Evolutionary conservation across 2,113 vertebrate genomes (phyloP), one percentile per base, ranked within the genome.

Genomic region (Herpetotheres cachinnans): DNA sequence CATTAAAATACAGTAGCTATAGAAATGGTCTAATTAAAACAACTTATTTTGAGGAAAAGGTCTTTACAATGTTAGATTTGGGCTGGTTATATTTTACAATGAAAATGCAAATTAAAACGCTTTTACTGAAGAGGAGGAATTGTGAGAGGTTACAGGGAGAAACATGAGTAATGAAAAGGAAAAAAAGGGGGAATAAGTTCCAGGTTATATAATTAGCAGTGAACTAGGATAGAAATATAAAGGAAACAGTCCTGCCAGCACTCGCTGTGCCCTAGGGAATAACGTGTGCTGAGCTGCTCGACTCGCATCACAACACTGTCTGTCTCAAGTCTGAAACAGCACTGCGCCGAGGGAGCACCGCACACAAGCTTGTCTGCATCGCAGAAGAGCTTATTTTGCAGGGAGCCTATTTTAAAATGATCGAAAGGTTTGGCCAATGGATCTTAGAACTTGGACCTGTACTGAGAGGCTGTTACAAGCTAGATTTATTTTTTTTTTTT

Each of bases 141-240:
- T 87, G 56, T 69, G 42, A 85, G 93, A 50, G 42, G 58, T 93
- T 90, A 59, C 16, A 58, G 71, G 67, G 71, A 94, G 82, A 87
- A 77, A 70, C 17, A 46, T 12, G 32, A 91, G 29, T 55, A 91
- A 95, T 80, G 62, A 76, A 84, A 85, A 4, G 26, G 27, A 22
- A 69, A 34, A 25, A 34, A 36, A 18, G 18, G 17, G 24, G 11
- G 54, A 79, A 21, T 72, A 70, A 91, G 70, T 86, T 87, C 62
- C 82, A 38, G 50, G 62, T 95, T 97, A 87, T 86, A 70, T 94
- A 93, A 97, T 94, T 96, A 93, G 62, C 91, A 93, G 26, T 40
- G 74, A 88, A 32, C 74, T 67, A 58, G 84, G 86, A 65, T 90
- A 82, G 62, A 82, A 90, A 71, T 87, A 56, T 17, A 78, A 73